Conservation (phyloP, 2,888 invertebrate species). For the Xanthia icteritia region DNA sequence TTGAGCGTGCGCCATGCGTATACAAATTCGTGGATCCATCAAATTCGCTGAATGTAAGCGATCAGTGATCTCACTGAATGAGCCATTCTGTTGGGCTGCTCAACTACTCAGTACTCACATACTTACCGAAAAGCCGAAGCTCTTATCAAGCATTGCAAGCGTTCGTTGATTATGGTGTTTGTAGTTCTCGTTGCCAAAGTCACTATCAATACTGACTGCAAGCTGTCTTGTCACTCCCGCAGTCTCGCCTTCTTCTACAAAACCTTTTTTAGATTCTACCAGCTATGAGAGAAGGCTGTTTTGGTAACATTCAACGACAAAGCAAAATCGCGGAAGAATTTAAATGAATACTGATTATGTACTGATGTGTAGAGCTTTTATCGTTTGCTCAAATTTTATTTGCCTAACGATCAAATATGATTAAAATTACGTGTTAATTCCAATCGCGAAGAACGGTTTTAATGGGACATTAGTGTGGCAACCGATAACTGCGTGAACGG, state of each 20-base stretch:
- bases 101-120: neutral
- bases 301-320: neutral
- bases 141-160: slow-evolving; percentile 1
- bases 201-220: slow-evolving; percentile 3
- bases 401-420: neutral
- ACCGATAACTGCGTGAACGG: slow-evolving; percentile 13
- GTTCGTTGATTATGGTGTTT: slow-evolving; percentile 9
- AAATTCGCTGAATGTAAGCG: slow-evolving; percentile 33
- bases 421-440: slow-evolving; percentile 8
- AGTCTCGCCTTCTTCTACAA: neutral
- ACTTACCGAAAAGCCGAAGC: neutral
- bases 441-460: slow-evolving; percentile 5
- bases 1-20: slow-evolving; percentile 32
- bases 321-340: neutral
- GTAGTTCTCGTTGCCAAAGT: slow-evolving; percentile 28
- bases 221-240: neutral
- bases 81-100: slow-evolving; percentile 1
- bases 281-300: neutral
- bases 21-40: slow-evolving; percentile 34
- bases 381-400: slow-evolving; percentile 18
- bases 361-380: neutral
- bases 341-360: neutral
- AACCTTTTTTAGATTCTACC: neutral
- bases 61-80: slow-evolving; percentile 22
- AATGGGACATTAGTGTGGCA: slow-evolving; percentile 20